Percentiles rank a stretch among this genome's conserved stretches.
phyloP scores from a whole-genome alignment of 2,888 invertebrate genomes.

The Arrhopalites spinosus region DNA sequence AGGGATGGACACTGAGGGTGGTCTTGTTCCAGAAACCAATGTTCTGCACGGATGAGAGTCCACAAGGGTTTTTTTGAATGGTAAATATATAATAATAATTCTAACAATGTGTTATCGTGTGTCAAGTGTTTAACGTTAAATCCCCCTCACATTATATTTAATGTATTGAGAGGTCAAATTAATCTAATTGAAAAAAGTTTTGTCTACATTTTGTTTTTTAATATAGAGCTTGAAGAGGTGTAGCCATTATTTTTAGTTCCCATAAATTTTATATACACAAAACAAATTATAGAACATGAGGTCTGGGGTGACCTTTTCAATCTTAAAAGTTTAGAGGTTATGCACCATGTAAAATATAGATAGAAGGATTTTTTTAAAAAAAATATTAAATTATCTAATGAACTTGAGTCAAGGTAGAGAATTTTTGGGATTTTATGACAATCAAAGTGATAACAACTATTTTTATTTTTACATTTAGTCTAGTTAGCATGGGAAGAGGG shows the following conservation, averaged over 20 bases:
- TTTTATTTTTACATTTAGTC: too few relatives aligned
- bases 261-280: neutral
- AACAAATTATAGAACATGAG: neutral
- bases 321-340: neutral
- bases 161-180: constrained; percentile 14
- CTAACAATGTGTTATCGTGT: too few relatives aligned
- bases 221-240: neutral
- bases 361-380: neutral
- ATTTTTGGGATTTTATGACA: neutral
- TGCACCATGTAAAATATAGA: neutral
- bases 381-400: neutral
- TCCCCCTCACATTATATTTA: neutral
- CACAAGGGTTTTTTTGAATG: neutral
- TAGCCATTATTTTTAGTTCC: neutral
- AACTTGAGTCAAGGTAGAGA: neutral
- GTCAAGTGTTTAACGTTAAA: neutral
- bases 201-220: neutral
- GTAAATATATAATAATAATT: too few relatives aligned
- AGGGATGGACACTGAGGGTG: neutral
- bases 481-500: too few relatives aligned
- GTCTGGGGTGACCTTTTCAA: neutral
- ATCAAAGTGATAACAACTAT: too few relatives aligned
- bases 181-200: constrained; percentile 10
- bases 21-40: neutral
- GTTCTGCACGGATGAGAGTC: neutral